Evolutionary conservation across 2,888 invertebrate genomes (phyloP), one percentile per base, ranked within the genome.

Genomic region (Pandemis corylana): DNA sequence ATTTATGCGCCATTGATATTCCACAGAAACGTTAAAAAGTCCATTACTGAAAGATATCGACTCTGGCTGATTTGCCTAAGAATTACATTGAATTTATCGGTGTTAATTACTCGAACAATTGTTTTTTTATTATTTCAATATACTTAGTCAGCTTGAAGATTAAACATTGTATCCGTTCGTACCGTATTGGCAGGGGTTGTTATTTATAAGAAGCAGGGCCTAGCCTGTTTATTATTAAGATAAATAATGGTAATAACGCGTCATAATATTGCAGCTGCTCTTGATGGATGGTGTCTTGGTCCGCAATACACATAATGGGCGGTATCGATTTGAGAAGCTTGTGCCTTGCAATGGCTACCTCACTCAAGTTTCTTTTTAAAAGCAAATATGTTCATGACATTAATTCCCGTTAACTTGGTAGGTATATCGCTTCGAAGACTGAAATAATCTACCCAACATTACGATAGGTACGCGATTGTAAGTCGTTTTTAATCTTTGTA

Each of bases 201-300:
- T 68, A 64, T 68, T 56, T 62, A 51, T 68, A 20, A 13, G 6
- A 72, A 36, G 15, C 56, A 36, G 41, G 41, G 53, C 28, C 59
- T 56, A 0, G 46, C 13, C 46, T 44, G 41, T 62, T 61, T 64
- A 61, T 70, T 74, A 28, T 74, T 66, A 51, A 69, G 65, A 74
- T 74, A 74, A 70, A 74, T 70, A 74, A 79, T 80, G 79, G 76
- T 78, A 77, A 77, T 79, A 77, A 77, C 79, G 74, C 78, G 78
- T 74, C 78, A 78, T 71, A 68, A 71, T 65, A 87, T 66, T 75
- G 80, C 90, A 89, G 88, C 89, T 90, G 90, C 82, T 81, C 77
- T 80, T 90, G 90, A 91, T 90, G 87, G 90, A 90, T 90, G 89
- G 80, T 76, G 81, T 80, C 81, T 80, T 80, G 84, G 80, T 84